Percentiles rank a stretch among this genome's conserved stretches.
These are phyloP conservation scores for Baronia brevicornis DNA, from an alignment of 2,888 invertebrate genomes.

Conservation along the genomic window DNA sequence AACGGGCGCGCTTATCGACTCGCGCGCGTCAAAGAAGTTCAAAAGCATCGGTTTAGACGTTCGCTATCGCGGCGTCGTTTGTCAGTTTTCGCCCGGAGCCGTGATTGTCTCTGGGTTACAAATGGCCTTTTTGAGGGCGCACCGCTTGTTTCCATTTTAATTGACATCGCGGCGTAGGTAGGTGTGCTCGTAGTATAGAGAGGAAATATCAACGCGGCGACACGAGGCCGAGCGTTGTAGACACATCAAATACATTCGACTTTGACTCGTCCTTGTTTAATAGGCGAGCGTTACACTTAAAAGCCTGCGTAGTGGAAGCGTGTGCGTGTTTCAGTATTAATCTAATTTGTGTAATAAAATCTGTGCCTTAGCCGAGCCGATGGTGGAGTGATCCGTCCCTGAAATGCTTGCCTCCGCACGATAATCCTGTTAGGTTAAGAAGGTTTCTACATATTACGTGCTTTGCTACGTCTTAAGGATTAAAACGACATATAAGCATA, in stretches of 20 bases:
- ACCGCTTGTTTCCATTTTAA: conserved; percentile 47
- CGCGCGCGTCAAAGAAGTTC: conserved; percentile 67
- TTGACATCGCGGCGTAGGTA: conserved; percentile 40
- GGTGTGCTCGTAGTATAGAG: conserved; percentile 12
- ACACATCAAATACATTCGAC: conserved; percentile 25
- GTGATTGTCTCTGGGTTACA: conserved; percentile 56
- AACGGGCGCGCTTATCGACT: conserved; percentile 59
- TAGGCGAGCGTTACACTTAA: conserved; percentile 20
- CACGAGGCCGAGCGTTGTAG: conserved; percentile 18
- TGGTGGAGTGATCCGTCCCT: conserved; percentile 73
- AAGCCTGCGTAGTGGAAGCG: conserved; percentile 27
- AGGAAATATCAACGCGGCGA: conserved; percentile 22
- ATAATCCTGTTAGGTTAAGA: conserved; percentile 84
- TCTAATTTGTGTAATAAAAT: conserved; percentile 75
- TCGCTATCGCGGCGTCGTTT: conserved; percentile 58
- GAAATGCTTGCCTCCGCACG: conserved; percentile 77
- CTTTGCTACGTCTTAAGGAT: conserved; percentile 81
- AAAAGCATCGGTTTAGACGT: conserved; percentile 65
- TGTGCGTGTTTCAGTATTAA: conserved; percentile 59
- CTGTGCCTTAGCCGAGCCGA: conserved; percentile 66
- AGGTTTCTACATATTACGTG: conserved; percentile 83
- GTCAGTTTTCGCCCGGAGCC: conserved; percentile 59
- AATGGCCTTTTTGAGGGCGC: conserved; percentile 60
- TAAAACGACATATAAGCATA: conserved; percentile 70
- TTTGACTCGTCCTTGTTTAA: conserved; percentile 25